phyloP scores from a whole-genome alignment of 1,140 invertebrate species.

The Meloidogyne hapla region DNA sequence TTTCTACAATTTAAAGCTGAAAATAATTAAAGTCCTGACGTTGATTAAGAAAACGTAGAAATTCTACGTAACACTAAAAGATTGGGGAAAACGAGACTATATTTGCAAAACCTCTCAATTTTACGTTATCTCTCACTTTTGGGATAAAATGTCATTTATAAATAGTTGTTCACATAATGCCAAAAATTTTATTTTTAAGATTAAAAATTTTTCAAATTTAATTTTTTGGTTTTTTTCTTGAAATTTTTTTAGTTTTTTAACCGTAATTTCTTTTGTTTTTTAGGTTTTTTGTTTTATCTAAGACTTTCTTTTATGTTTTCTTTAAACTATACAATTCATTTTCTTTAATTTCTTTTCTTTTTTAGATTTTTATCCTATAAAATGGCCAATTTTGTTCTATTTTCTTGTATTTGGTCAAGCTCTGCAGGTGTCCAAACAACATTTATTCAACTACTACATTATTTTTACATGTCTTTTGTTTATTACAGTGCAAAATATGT shows the following conservation, averaged over 20 bases:
- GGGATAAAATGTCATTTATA: no score
- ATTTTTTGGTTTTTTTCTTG: not conserved
- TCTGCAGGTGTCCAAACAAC: conserved; percentile 1
- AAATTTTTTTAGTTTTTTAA: no score
- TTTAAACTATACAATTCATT: no score
- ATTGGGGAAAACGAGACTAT: not conserved
- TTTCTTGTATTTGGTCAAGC: not conserved
- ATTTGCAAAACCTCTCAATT: no score
- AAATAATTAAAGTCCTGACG: not conserved
- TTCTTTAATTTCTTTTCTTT: not conserved
- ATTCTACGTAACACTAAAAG: not conserved
- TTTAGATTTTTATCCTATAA: not conserved
- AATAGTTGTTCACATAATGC: not conserved
- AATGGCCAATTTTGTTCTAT: not conserved
- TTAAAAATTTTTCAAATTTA: not conserved
- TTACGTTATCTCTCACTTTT: no score
- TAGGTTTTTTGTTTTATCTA: not conserved
- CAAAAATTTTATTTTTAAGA: not conserved
- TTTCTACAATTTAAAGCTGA: no score
- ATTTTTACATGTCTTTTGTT: not conserved
- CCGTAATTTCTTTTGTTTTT: not conserved
- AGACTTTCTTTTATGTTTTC: no score
- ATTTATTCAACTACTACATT: not conserved
- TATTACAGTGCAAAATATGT: not conserved
- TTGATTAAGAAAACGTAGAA: not conserved